Conservation (phyloP, 2,888 invertebrate species). For the Mystacides longicornis region DNA sequence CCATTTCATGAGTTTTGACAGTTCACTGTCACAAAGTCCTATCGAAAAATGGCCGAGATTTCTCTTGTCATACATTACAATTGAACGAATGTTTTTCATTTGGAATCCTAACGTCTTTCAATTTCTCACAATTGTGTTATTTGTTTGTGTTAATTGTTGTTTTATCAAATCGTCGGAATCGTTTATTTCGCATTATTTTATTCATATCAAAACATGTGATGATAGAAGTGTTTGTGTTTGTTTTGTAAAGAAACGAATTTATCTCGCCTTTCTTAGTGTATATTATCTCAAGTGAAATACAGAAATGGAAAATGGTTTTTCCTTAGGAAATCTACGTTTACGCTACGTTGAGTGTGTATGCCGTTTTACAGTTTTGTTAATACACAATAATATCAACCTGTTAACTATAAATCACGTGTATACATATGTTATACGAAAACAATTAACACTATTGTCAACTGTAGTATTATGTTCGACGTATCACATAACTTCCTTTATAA, state of each 20-base stretch:
- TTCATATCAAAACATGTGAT: neutral
- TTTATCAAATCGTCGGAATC: neutral
- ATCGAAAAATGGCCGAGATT: slow-evolving; percentile 17
- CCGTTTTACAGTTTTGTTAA: no score
- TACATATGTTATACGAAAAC: neutral
- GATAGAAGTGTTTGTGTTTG: neutral
- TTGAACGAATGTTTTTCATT: neutral
- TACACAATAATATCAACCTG: no score
- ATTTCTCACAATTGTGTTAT: neutral
- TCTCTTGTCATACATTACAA: neutral
- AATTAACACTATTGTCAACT: no score
- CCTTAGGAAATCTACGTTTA: no score
- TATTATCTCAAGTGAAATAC: no score
- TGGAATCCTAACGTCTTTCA: neutral
- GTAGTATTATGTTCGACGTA: no score
- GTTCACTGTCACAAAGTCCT: slow-evolving; percentile 5
- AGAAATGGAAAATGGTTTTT: no score
- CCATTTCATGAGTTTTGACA: neutral
- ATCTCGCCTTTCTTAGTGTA: no score
- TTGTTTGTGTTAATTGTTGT: neutral
- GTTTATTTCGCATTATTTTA: neutral
- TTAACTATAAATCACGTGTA: neutral
- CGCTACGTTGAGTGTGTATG: no score
- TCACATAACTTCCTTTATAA: no score
- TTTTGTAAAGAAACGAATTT: no score